A percentile compares a stretch with the other conserved stretches of the same genome.
Evolutionary conservation across 2,113 vertebrate genomes (phyloP).

Genomic region (Tragelaphus strepsiceros): DNA sequence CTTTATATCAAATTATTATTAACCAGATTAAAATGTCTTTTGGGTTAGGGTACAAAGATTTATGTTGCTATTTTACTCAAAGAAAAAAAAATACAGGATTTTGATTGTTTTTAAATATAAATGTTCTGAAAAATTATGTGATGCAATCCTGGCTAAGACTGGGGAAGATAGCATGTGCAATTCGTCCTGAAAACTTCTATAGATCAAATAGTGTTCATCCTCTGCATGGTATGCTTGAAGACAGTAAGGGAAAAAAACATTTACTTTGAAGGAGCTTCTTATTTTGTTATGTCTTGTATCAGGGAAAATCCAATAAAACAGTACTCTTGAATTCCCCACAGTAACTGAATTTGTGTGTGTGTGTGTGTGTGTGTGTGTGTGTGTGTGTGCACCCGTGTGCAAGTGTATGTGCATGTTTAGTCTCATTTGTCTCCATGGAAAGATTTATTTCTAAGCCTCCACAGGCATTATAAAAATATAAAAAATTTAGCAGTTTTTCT

Average conservation of each 20-base stretch:
- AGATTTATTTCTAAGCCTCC: neutral
- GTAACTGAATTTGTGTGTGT: neutral
- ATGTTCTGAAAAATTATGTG: neutral
- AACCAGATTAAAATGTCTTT: neutral
- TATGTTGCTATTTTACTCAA: neutral
- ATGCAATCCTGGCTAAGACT: neutral
- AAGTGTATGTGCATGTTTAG: neutral
- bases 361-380: rapidly evolving
- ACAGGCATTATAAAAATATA: neutral
- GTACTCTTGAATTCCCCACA: neutral
- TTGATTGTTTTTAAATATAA: neutral
- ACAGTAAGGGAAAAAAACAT: neutral
- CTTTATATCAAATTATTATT: neutral
- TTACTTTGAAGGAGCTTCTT: constrained; percentile 3
- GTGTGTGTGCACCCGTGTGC: neutral
- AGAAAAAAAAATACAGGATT: neutral
- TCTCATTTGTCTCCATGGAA: neutral
- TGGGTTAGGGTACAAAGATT: neutral
- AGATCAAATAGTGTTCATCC: neutral
- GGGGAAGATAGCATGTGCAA: neutral
- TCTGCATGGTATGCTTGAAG: neutral
- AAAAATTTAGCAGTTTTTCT: constrained; percentile 28
- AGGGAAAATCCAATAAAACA: constrained; percentile 27
- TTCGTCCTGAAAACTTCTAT: neutral
- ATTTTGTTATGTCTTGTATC: neutral